Conservation (phyloP, 2,113 vertebrate genomes). For the Lepidiolamprologus cunningtoni region DNA sequence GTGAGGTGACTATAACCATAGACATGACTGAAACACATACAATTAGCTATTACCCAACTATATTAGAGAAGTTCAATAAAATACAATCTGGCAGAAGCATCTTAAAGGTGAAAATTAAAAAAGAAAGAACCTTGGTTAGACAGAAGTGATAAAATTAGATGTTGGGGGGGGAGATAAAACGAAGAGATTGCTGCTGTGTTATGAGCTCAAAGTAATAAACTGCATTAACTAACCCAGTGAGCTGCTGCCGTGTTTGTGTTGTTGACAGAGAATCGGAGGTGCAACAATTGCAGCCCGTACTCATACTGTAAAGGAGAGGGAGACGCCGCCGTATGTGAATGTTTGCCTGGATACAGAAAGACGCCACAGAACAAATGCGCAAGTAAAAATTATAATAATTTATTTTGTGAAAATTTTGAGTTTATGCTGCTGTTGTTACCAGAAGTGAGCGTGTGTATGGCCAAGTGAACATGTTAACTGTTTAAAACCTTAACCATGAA, state of each 20-base stretch:
- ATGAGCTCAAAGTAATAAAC: background rate
- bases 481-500: background rate
- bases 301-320: conserved; percentile 72
- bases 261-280: conserved; percentile 72
- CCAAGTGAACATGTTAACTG: background rate
- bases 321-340: conserved; percentile 63
- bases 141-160: background rate
- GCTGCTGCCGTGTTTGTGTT: background rate
- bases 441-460: background rate
- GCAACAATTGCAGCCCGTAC: conserved; percentile 70
- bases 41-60: background rate
- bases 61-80: background rate
- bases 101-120: background rate
- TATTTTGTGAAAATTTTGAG: background rate
- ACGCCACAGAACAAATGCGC: conserved; percentile 16
- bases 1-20: background rate
- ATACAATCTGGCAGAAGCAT: background rate
- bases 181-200: background rate
- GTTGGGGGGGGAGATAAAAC: background rate
- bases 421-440: background rate
- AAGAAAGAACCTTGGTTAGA: background rate
- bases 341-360: conserved; percentile 75
- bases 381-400: conserved; percentile 33
- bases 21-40: background rate
- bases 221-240: background rate